A percentile compares a stretch with the other conserved stretches of the same genome.
phyloP scores from a whole-genome alignment of 2,797 vertebrate genomes.

The Helarctos malayanus region DNA sequence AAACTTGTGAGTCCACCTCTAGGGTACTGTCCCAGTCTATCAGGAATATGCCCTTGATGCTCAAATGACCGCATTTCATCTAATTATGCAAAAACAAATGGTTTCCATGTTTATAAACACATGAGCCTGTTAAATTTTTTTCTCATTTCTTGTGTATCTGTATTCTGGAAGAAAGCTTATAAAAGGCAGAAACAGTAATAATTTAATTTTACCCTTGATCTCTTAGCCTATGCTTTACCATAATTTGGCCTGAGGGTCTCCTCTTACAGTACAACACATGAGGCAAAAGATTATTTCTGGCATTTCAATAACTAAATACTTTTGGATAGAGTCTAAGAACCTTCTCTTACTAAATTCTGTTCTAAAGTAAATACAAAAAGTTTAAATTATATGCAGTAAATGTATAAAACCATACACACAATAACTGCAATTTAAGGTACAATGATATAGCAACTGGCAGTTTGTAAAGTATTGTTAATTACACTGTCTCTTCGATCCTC shows the following conservation, averaged over 20 bases:
- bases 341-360: slow-evolving; percentile 9
- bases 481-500: not conserved
- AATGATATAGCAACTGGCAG: not conserved
- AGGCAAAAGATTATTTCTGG: not conserved
- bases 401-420: not conserved
- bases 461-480: not conserved
- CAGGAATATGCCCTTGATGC: not conserved
- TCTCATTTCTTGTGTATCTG: not conserved
- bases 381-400: not conserved
- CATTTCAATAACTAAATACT: slow-evolving; percentile 25
- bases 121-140: not conserved
- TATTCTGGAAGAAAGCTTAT: slow-evolving; percentile 6
- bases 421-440: not conserved
- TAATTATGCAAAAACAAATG: not conserved
- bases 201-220: slow-evolving; percentile 8
- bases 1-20: slow-evolving; percentile 10
- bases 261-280: not conserved
- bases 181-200: not conserved
- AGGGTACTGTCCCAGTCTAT: not conserved
- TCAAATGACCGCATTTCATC: not conserved
- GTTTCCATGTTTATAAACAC: not conserved
- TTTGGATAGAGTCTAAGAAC: not conserved
- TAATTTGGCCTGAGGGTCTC: not conserved
- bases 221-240: not conserved
- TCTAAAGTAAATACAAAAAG: slow-evolving; percentile 45